A percentile compares a stretch with the other conserved stretches of the same genome.
phyloP scores from a whole-genome alignment of 2,113 vertebrate genomes.

The Phaethon lepturus region DNA sequence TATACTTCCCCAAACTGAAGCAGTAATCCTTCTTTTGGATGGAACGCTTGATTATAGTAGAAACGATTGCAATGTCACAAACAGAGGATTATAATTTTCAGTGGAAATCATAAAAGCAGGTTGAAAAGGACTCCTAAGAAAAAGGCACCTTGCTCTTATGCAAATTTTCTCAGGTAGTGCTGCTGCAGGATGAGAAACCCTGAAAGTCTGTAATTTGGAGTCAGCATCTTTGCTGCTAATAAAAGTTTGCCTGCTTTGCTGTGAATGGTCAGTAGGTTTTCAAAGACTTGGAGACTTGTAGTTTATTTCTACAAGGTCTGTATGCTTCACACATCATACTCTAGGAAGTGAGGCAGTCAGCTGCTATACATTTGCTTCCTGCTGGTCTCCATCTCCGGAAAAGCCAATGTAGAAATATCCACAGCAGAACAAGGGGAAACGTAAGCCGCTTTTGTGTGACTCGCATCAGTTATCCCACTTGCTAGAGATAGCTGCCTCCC shows the following conservation, averaged over 20 bases:
- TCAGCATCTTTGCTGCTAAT: background rate
- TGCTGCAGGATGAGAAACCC: background rate
- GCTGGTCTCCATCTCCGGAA: background rate
- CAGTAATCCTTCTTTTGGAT: constrained; percentile 30
- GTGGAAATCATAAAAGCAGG: background rate
- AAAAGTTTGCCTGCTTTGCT: background rate
- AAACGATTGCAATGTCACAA: constrained; percentile 57
- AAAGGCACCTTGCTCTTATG: constrained; percentile 15
- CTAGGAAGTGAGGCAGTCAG: background rate
- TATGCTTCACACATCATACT: background rate
- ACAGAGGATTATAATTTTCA: constrained; percentile 23
- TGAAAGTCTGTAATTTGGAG: constrained; percentile 4
- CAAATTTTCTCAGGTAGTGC: constrained; percentile 32
- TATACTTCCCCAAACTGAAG: background rate
- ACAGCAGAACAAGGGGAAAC: background rate
- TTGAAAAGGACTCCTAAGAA: background rate
- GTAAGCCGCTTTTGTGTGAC: background rate
- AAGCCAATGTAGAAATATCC: background rate
- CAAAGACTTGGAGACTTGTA: background rate
- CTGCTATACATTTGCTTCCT: background rate
- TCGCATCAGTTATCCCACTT: background rate
- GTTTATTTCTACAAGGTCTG: background rate
- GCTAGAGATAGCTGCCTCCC: background rate
- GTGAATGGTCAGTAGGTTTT: background rate
- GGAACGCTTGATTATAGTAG: background rate